Percentiles rank a stretch among this genome's conserved stretches.
Conservation (phyloP, 2,888 invertebrate genomes). For the Campoplex nolae region DNA sequence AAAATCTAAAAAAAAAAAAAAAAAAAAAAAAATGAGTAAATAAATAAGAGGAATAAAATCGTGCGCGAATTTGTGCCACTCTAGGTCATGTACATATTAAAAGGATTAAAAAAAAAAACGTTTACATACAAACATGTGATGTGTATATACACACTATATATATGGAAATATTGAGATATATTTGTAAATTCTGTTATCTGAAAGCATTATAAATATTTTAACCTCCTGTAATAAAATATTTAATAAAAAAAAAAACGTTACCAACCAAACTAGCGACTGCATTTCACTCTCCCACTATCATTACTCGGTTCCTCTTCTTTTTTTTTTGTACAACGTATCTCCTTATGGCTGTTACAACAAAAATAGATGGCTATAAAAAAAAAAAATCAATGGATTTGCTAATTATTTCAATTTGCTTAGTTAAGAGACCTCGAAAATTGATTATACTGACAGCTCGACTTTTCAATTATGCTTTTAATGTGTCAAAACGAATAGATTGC, state of each 20-base stretch:
- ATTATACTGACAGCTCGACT: background rate
- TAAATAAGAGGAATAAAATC: slow-evolving; percentile 70
- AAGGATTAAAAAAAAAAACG: slow-evolving; percentile 74
- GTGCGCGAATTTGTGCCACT: slow-evolving; percentile 79
- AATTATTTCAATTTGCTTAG: slow-evolving; percentile 1
- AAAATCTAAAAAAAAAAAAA: slow-evolving; percentile 51
- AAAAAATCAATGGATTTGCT: background rate
- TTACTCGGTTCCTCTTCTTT: background rate
- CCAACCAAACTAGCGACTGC: slow-evolving; percentile 75
- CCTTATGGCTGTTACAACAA: background rate
- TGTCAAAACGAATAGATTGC: background rate
- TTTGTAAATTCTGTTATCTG: slow-evolving; percentile 84
- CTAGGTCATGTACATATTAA: slow-evolving; percentile 80
- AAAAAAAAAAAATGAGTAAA: slow-evolving; percentile 53
- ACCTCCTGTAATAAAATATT: slow-evolving; percentile 84
- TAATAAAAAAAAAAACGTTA: slow-evolving; percentile 82
- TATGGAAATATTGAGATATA: slow-evolving; percentile 81
- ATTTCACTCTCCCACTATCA: background rate
- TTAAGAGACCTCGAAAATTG: background rate
- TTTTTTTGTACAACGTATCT: background rate
- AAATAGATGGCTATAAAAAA: background rate
- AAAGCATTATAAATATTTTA: slow-evolving; percentile 84
- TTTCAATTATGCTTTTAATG: slow-evolving; percentile 3
- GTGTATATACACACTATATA: slow-evolving; percentile 80
- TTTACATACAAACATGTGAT: slow-evolving; percentile 80